Evolutionary conservation across 2,113 vertebrate genomes (phyloP).

Genomic region (Papio anubis): DNA sequence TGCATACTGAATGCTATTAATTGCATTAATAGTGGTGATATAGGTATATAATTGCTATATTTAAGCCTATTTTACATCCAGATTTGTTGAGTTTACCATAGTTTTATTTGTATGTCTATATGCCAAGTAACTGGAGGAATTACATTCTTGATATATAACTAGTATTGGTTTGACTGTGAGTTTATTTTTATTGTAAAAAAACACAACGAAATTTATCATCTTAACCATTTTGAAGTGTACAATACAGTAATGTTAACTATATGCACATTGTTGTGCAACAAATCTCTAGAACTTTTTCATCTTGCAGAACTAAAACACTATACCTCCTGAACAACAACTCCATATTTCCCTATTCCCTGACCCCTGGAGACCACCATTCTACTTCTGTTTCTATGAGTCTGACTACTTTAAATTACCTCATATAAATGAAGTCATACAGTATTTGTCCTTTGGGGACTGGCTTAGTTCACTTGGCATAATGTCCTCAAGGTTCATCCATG

Average conservation of each 20-base stretch:
- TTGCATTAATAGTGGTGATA: background rate
- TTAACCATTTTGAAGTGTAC: background rate
- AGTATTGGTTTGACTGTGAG: background rate
- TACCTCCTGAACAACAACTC: background rate
- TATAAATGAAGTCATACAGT: background rate
- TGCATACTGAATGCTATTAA: background rate
- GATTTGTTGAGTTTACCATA: background rate
- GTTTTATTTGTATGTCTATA: slow-evolving; percentile 14
- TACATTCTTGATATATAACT: background rate
- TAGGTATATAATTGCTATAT: background rate
- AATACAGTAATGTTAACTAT: background rate
- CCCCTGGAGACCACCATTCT: background rate
- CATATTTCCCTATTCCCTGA: background rate
- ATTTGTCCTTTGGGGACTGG: background rate
- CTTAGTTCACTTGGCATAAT: background rate
- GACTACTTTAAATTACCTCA: background rate
- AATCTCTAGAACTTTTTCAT: background rate
- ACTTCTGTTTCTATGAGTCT: background rate
- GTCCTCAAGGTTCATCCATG: background rate
- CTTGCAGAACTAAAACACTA: background rate
- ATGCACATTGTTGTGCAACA: background rate
- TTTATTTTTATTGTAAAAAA: background rate
- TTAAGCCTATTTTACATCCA: slow-evolving; percentile 31
- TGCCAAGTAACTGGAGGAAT: background rate
- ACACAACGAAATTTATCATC: background rate